Evolutionary conservation across 2,797 vertebrate genomes (phyloP).

Genomic region (Sebastes ruberrimus): DNA sequence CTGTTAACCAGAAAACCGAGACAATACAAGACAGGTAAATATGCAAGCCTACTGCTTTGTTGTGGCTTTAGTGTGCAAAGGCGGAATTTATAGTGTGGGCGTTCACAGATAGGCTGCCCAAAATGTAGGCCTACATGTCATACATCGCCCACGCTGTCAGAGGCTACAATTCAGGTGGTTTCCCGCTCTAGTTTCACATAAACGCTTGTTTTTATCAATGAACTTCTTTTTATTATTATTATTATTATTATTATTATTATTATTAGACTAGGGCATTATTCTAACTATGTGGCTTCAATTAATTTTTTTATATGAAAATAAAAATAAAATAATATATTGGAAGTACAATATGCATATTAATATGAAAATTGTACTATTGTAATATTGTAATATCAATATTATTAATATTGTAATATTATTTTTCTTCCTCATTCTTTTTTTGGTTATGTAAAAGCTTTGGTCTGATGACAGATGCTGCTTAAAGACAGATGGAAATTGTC

Average conservation of each 20-base stretch:
- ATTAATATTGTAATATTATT: not conserved
- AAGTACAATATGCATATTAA: too few relatives aligned
- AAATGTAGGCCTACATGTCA: conserved; percentile 51
- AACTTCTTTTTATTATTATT: not conserved
- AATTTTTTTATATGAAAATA: too few relatives aligned
- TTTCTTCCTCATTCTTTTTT: not conserved
- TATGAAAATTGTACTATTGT: not conserved
- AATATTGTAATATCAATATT: too few relatives aligned
- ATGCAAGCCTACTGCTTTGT: conserved; percentile 53
- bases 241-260: not conserved
- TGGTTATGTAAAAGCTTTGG: not conserved
- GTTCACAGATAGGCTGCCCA: conserved; percentile 74
- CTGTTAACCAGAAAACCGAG: conserved; percentile 14
- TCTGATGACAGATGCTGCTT: not conserved
- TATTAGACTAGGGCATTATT: not conserved
- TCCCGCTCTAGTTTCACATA: conserved; percentile 72
- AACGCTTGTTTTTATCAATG: conserved; percentile 72
- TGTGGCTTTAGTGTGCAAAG: conserved; percentile 65
- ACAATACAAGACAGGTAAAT: conserved; percentile 47
- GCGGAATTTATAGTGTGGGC: conserved; percentile 55
- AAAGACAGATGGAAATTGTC: not conserved
- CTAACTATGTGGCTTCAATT: not conserved
- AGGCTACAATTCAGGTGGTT: conserved; percentile 69
- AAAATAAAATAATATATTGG: too few relatives aligned
- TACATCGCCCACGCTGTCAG: conserved; percentile 44